Evolutionary conservation across 2,113 vertebrate species (phyloP), one percentile per base, ranked within the genome.

Genomic region (Mustela lutreola): DNA sequence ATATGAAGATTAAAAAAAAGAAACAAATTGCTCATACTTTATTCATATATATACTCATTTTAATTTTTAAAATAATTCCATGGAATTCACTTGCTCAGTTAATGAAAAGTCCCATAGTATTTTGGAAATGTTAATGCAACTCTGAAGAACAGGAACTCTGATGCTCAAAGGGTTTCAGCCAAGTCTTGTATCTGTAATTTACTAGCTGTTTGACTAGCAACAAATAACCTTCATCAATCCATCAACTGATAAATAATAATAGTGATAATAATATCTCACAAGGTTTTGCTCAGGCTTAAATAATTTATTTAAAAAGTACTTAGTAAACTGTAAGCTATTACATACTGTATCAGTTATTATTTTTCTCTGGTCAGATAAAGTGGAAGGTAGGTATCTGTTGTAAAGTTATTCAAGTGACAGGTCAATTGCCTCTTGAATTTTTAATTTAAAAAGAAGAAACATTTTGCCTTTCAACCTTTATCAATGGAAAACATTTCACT

Each of bases 401-500:
- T 91, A 56, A 91, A 84, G 24, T 89, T 85, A 70, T 36, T 89
- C 31, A 81, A 65, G 81, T 56, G 5, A 22, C 12, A 5, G 45
- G 5, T 79, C 36, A 82, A 62, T 15, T 89, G 24, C 2, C 33
- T 83, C n/a, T 83, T 70, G 21, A 86, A 60, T 45, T 85, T 97
- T 87, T 84, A 11, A 53, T 91, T 71, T 16, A 84, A 89, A 93
- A 93, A 70, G 11, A 84, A 94, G 11, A 85, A 88, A 70, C 4
- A 21, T 65, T 92, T 89, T 76, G 5, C 15, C 26, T 96, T 92
- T 88, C 21, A 92, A 12, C 2, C 16, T 96, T 94, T 73, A 91
- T 92, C 83, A 97, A 81, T 88, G 62, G 70, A 91, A 96, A 95
- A 79, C 7, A 86, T 79, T 92, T 83, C 48, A 86, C 60, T 91